Evolutionary conservation across 2,888 invertebrate species (phyloP).

Genomic region (Drosophila conformis): DNA sequence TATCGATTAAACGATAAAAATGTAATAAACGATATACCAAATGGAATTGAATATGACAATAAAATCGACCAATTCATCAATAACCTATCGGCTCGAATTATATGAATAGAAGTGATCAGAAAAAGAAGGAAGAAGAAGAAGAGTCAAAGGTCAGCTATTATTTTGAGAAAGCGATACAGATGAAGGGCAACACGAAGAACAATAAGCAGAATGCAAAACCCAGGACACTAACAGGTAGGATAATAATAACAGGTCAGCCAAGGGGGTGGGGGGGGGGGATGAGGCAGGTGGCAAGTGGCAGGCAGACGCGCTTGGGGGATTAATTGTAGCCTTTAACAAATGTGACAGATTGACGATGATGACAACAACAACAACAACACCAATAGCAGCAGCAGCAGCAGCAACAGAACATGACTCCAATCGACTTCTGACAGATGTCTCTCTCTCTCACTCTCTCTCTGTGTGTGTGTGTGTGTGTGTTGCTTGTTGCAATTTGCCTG

Average conservation of each 20-base stretch:
- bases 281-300: neutral
- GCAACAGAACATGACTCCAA: constrained; percentile 18
- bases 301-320: constrained; percentile 44
- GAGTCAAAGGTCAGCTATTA: neutral
- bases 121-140: neutral
- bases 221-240: constrained; percentile 5
- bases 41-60: neutral
- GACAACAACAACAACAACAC: constrained; percentile 17
- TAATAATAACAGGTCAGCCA: constrained; percentile 8
- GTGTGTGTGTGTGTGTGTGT: constrained; percentile 14
- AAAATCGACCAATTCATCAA: too few species aligned
- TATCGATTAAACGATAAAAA: neutral
- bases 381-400: neutral
- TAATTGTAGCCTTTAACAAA: constrained; percentile 75
- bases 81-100: neutral
- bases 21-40: neutral
- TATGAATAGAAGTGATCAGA: neutral
- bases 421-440: constrained; percentile 32
- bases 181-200: neutral
- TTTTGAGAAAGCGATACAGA: neutral
- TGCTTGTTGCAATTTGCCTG: constrained; percentile 23
- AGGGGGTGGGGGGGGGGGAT: neutral
- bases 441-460: neutral
- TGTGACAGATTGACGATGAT: constrained; percentile 75
- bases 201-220: constrained; percentile 3